Evolutionary conservation across 2,888 invertebrate genomes (phyloP), one percentile per base, ranked within the genome.

Genomic region (Pterostichus madidus): DNA sequence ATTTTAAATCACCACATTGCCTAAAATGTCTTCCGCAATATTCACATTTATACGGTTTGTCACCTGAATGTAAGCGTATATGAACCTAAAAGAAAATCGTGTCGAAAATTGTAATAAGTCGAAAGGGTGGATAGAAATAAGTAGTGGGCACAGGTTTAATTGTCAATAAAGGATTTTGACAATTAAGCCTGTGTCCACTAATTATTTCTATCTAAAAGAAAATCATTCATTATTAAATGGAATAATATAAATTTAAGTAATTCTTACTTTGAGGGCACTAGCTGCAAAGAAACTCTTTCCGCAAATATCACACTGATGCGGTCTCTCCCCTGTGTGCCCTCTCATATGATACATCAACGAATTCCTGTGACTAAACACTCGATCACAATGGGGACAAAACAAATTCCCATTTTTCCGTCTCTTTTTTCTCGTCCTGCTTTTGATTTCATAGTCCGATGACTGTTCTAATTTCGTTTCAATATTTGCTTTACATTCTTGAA

Each of bases 1-100:
- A 96, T 87, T 96, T 96, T 75, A 97, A 92, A 88, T 97, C 97
- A 83, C 96, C 96, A 95, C 96, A 96, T 88, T 97, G 97, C 0
- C 97, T 92, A 90, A 97, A 97, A 86, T 94, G 92, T 2, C 94
- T 92, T 0, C 94, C 95, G 88, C 97, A 97, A 85, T 92, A 92
- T 53, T 95, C 94, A 87, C 97, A 97, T 86, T 94, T 94, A 90
- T 95, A 96, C 0, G 97, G 97, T 85, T 95, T 95, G 86, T 95
- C 95, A n/a, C 95, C 96, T 85, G 95, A 95, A 90, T 97, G 97
- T 17, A 96, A 91, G 24, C 96, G 92, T 86, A 93, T 92, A 89
- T 97, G 97, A 0, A 96, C 93, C 94, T 94, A 85, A 1, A 86
- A 85, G 75, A 84, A n/a, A n/a, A n/a, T n/a, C n/a, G n/a, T n/a